phyloP scores from a whole-genome alignment of 2,888 invertebrate genomes.

The Phaonia tiefii region DNA sequence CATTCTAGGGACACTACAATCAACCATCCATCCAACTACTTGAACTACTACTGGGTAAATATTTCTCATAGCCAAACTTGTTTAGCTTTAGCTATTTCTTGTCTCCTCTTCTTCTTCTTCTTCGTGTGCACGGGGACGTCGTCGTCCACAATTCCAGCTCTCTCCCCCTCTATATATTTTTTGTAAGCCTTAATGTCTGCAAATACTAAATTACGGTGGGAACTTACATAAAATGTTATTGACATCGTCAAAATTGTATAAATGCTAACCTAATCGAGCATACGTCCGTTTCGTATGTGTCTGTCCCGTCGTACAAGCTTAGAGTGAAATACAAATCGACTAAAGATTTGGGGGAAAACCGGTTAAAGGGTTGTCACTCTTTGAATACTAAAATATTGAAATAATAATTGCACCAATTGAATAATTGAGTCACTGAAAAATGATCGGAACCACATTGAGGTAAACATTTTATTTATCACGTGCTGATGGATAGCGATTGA shows the following conservation, averaged over 20 bases:
- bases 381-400: no score
- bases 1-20: constrained; percentile 63
- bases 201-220: constrained; percentile 63
- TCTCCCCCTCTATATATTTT: no score
- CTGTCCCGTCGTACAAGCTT: background rate
- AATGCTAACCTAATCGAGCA: background rate
- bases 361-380: no score
- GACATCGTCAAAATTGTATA: constrained; percentile 61
- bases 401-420: no score
- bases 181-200: constrained; percentile 20
- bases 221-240: constrained; percentile 65
- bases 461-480: no score
- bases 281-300: no score
- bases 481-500: no score
- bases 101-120: background rate
- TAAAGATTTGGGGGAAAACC: no score
- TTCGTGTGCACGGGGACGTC: constrained; percentile 21
- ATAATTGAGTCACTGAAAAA: no score
- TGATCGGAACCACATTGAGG: no score
- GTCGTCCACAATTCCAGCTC: background rate
- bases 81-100: constrained; percentile 57
- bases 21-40: background rate
- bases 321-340: background rate
- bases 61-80: constrained; percentile 52
- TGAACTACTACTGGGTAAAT: constrained; percentile 22